Base-by-base conservation (phyloP, 2,888 invertebrate genomes). In the Rhimphoctona megacephalus region DNA sequence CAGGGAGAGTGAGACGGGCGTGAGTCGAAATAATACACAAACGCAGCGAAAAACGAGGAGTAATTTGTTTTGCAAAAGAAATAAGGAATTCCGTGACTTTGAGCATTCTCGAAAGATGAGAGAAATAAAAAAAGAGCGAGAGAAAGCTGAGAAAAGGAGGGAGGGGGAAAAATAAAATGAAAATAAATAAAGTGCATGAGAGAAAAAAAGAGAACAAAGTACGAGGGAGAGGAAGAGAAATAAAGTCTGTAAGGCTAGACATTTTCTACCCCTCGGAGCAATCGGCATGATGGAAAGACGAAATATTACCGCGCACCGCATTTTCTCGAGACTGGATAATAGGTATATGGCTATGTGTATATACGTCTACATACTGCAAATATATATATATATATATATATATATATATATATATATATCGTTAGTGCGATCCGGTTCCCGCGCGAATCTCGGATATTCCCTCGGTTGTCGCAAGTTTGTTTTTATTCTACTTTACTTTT, bases 231-330 rank as follows among this genome's bases (percentile, higher is more conserved):
- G 52, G 74, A 70, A 76, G 39, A 19, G 70, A 76, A 19, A 57
- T 33, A 22, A 80, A 85, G 80, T 80, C 76, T 64, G 64, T 76
- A 25, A 19, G 57, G 57, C 57, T 57, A 36, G 7, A 9, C 30
- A 17, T 57, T 83, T 70, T 61, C n/a, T 64, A 73, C 61, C 69
- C 81, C 43, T 33, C 33, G 74, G 64, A 83, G 66, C 73, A 74
- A 79, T 83, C 73, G 83, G 73, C 66, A 33, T 79, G 83, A 79
- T 81, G 64, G 43, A 64, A 54, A 70, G 76, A 70, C 70, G 36
- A 85, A 85, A 81, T 85, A 85, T 81, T 77, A 72, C 57, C n/a
- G 72, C 72, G 7, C 33, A n/a, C n/a, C 52, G 19, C 72, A 64
- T 64, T 17, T 7, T 17, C n/a, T 25, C 69, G n/a, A 52, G 70